phyloP scores from a whole-genome alignment of 2,113 vertebrate genomes.

The Numenius arquata region DNA sequence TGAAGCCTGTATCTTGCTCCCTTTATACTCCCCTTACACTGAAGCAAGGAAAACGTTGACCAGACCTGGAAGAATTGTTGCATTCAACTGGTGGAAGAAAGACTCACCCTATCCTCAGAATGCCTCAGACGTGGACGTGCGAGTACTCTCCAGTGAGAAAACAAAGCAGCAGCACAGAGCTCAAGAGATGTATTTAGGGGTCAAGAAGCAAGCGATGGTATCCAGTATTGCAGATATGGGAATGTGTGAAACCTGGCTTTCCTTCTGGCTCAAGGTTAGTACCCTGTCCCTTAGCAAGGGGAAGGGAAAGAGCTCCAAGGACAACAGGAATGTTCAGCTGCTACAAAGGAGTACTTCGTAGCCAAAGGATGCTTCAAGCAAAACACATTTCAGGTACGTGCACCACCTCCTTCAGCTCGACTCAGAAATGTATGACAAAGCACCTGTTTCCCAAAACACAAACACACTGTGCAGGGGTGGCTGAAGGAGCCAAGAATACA shows the following conservation, averaged over 20 bases:
- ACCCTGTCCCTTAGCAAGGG: not conserved
- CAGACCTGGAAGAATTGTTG: not conserved
- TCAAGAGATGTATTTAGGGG: not conserved
- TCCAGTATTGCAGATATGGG: not conserved
- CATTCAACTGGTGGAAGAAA: not conserved
- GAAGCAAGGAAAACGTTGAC: not conserved
- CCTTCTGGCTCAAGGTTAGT: not conserved
- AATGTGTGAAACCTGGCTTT: conserved; percentile 9
- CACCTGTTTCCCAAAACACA: not conserved
- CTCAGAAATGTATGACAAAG: not conserved
- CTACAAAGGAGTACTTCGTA: conserved; percentile 14
- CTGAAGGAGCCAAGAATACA: not conserved
- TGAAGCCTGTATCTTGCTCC: not conserved
- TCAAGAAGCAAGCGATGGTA: not conserved
- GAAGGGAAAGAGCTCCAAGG: not conserved
- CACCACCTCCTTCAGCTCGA: not conserved
- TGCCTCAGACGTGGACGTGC: not conserved
- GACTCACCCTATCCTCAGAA: not conserved
- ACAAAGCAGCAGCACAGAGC: not conserved
- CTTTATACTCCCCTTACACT: not conserved
- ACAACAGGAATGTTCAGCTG: conserved; percentile 35
- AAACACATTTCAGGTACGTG: not conserved
- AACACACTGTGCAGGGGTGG: not conserved
- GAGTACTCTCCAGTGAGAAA: not conserved
- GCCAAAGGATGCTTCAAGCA: conserved; percentile 22